Base-by-base conservation (phyloP, 2,888 invertebrate species). In the Sinelater perroti region DNA sequence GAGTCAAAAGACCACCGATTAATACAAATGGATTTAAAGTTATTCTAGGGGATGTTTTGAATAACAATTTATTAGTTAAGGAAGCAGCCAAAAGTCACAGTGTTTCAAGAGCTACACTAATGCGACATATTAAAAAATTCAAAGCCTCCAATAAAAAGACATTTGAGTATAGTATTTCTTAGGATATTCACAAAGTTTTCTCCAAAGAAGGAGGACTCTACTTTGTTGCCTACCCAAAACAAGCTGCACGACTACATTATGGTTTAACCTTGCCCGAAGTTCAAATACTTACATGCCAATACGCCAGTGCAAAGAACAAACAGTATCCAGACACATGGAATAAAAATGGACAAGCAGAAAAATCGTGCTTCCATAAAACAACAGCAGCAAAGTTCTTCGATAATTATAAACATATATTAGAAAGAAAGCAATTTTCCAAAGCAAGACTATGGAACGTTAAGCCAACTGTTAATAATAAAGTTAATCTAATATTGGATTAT, bases 281-380 rank as follows among this genome's bases (percentile, higher is more conserved):
- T 40, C 28, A 42, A 8, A 30, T 18, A 28, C 45, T 64, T 8
- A 63, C 61, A 2, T 63, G 56, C 33, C 44, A 62, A 52, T 60
- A 63, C 60, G 61, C 63, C 55, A 62, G 63, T 54, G 65, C 63
- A 42, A 64, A 64, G 55, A 53, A 58, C 18, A 64, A 60, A 51
- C 56, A 57, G 20, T 62, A 62, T 57, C 67, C 65, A 28, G 47
- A 33, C 16, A 51, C 18, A 26, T 69, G 65, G 66, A 60, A 52
- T 17, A 7, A 16, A 26, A 31, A 52, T 8, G 51, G 56, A 56
- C 36, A 28, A 13, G 60, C 65, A 26, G 60, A 64, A 5, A 56
- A 60, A 24, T 62, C 65, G 33, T 66, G 66, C n/a, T n/a, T n/a
- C n/a, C n/a, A n/a, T n/a, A n/a, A n/a, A n/a, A n/a, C n/a, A n/a